These are phyloP conservation scores for Trichopria drosophilae DNA, from an alignment of 2,888 invertebrate species.

Conservation along the genomic window DNA sequence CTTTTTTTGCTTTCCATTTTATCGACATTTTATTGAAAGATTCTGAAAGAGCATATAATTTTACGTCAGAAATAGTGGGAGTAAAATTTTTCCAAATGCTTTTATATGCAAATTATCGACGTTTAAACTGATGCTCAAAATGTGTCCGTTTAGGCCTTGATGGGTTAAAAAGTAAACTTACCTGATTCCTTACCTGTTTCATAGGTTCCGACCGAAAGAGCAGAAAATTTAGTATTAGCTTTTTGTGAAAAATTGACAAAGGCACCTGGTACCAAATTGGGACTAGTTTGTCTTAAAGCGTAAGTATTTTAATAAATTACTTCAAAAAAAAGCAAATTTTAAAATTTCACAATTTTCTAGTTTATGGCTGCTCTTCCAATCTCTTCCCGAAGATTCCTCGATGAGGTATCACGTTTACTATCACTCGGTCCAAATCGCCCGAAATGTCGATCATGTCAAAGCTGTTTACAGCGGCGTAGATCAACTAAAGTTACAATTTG, in stretches of 20 bases:
- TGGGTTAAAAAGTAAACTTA: not conserved
- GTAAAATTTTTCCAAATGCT: too few relatives aligned
- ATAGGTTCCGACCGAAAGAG: conserved; percentile 81
- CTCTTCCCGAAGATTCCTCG: conserved; percentile 80
- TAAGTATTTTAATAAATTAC: conserved; percentile 60
- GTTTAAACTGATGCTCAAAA: too few relatives aligned
- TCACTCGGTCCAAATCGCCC: conserved; percentile 85
- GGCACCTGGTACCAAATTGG: conserved; percentile 79
- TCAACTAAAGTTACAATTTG: conserved; percentile 79
- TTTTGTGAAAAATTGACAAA: conserved; percentile 92
- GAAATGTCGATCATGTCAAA: conserved; percentile 81
- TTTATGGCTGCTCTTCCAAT: conserved; percentile 89
- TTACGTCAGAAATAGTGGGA: too few relatives aligned
- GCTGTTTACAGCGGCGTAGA: conserved; percentile 85
- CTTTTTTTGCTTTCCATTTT: too few relatives aligned
- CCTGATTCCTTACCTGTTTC: conserved; percentile 39
- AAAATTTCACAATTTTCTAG: conserved; percentile 60
- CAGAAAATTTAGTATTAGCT: conserved; percentile 84
- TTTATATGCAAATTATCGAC: too few relatives aligned
- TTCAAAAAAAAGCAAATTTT: not conserved
- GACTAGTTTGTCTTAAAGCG: conserved; percentile 81
- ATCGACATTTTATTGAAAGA: too few relatives aligned
- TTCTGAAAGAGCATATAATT: too few relatives aligned
- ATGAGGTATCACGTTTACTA: conserved; percentile 92
- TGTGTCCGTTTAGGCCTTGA: conserved; percentile 20